Conservation (phyloP, 2,113 vertebrate species). For the Colaptes auratus region DNA sequence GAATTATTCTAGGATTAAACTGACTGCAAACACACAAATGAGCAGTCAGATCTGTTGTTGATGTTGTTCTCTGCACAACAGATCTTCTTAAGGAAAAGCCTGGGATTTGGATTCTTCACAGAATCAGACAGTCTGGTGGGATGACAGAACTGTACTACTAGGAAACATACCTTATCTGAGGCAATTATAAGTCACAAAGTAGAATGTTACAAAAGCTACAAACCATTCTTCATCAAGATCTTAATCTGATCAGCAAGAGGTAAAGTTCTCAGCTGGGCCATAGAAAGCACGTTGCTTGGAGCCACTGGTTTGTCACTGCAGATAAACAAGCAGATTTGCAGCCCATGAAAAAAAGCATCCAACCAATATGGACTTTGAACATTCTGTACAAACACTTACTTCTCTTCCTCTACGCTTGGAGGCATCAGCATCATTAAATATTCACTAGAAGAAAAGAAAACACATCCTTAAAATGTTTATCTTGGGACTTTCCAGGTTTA, state of each 20-base stretch:
- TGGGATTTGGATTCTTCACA: neutral
- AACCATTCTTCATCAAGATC: slow-evolving; percentile 97
- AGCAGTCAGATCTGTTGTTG: neutral
- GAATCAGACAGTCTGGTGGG: neutral
- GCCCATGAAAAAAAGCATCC: neutral
- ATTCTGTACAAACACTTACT: slow-evolving; percentile 79
- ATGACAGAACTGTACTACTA: neutral
- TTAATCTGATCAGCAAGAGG: slow-evolving; percentile 95
- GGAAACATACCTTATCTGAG: neutral
- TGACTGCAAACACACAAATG: neutral
- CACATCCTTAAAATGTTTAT: neutral
- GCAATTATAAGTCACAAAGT: neutral
- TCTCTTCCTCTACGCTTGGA: slow-evolving; percentile 88
- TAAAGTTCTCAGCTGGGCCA: slow-evolving; percentile 95
- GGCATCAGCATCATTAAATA: slow-evolving; percentile 98
- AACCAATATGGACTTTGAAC: neutral
- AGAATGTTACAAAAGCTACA: slow-evolving; percentile 11
- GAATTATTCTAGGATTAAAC: neutral
- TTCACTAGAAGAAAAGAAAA: slow-evolving; percentile 79
- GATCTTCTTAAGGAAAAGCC: neutral
- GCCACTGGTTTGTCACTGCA: slow-evolving; percentile 86
- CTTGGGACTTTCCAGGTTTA: neutral
- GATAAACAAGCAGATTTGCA: slow-evolving; percentile 22
- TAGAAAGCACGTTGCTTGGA: slow-evolving; percentile 95
- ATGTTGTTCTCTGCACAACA: neutral